A percentile compares a stretch with the other conserved stretches of the same genome.
Conservation (phyloP, 2,888 invertebrate species). For the Tortricodes alternella region DNA sequence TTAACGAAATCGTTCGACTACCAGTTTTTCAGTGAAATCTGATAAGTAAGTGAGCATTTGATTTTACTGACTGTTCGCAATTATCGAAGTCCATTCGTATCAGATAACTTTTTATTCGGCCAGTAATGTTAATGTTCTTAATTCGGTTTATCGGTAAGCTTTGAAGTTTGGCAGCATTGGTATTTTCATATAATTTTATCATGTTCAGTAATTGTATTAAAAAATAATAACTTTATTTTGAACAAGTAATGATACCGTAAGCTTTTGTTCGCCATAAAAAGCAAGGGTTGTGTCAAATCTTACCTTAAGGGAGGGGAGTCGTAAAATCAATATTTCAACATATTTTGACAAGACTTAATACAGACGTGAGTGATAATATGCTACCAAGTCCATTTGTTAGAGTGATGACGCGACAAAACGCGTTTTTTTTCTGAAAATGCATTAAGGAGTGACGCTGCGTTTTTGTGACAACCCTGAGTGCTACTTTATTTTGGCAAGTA, state of each 20-base stretch:
- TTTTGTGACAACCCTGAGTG: conserved; percentile 30
- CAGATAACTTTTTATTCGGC: conserved; percentile 1
- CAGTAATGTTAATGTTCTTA: not conserved
- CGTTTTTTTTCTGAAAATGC: conserved; percentile 35
- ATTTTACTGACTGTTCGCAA: conserved; percentile 17
- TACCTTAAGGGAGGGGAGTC: conserved; percentile 6
- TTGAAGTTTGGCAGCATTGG: not conserved
- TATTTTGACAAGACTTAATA: conserved; percentile 42
- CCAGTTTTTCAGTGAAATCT: conserved; percentile 26
- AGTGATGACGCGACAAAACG: conserved; percentile 40
- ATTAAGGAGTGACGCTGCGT: conserved; percentile 38
- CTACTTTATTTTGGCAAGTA: conserved; percentile 32
- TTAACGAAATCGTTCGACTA: conserved; percentile 25
- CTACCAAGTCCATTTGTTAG: conserved; percentile 40
- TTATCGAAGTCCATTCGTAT: conserved; percentile 23
- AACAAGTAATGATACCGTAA: not conserved
- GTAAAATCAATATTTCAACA: conserved; percentile 32
- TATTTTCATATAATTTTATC: too few species aligned
- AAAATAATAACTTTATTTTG: not conserved
- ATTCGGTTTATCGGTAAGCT: not conserved
- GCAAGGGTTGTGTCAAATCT: conserved; percentile 17
- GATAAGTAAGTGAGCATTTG: conserved; percentile 11
- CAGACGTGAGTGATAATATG: conserved; percentile 26
- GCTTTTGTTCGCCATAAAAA: not conserved
- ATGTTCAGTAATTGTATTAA: too few species aligned